Percentiles rank a stretch among this genome's conserved stretches.
These are phyloP conservation scores for Plotosus lineatus DNA, from an alignment of 2,113 vertebrate species.

Conservation along the genomic window DNA sequence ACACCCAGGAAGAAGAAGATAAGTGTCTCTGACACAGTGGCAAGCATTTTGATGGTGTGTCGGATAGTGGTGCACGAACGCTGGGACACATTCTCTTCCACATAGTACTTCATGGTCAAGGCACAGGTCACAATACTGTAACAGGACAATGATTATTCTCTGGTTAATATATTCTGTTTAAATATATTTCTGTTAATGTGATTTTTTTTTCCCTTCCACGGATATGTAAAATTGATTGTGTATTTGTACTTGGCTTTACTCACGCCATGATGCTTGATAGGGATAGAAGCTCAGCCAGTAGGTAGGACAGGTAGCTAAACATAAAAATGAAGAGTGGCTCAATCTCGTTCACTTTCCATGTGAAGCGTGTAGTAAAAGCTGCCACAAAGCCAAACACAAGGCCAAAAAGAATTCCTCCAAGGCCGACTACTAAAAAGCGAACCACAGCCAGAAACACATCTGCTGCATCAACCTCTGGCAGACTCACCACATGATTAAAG, in stretches of 20 bases:
- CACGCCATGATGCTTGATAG: conserved; percentile 98
- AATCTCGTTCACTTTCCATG: conserved; percentile 88
- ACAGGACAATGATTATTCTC: background rate
- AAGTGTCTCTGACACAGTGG: conserved; percentile 92
- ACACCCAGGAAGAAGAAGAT: conserved; percentile 99
- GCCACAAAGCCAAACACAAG: conserved; percentile 90
- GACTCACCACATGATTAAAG: conserved; percentile 90
- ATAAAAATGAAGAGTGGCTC: conserved; percentile 98
- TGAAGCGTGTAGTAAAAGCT: conserved; percentile 95
- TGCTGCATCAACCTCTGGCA: conserved; percentile 84
- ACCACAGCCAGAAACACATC: conserved; percentile 89
- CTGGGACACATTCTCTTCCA: conserved; percentile 95
- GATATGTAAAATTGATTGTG: background rate
- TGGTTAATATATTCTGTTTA: background rate
- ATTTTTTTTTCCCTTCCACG: background rate
- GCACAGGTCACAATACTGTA: conserved; percentile 90
- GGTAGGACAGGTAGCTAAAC: conserved; percentile 95
- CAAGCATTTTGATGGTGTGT: conserved; percentile 95
- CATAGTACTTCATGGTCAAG: conserved; percentile 96
- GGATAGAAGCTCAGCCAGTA: conserved; percentile 92
- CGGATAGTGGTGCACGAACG: conserved; percentile 94
- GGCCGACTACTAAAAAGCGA: conserved; percentile 88
- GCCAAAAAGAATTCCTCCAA: conserved; percentile 89
- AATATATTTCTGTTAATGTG: background rate
- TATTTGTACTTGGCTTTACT: conserved; percentile 67